Conservation (phyloP, 2,113 vertebrate genomes). For the Nematolebias whitei region DNA sequence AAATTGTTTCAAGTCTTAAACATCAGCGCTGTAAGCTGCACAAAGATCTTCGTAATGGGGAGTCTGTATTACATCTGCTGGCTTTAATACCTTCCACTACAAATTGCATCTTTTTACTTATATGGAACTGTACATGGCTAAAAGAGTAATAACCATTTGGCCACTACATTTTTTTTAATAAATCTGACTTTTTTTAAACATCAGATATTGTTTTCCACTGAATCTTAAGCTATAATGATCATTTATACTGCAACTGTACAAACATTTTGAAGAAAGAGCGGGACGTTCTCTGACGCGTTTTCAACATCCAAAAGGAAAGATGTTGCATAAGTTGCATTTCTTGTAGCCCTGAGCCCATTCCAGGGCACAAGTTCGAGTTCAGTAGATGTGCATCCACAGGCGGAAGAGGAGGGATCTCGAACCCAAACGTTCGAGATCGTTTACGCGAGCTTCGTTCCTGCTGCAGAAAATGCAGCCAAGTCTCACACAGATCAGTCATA, state of each 20-base stretch:
- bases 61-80: conserved; percentile 63
- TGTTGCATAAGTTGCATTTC: conserved; percentile 68
- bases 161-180: conserved; percentile 37
- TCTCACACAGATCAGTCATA: conserved; percentile 35
- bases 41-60: conserved; percentile 46
- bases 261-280: conserved; percentile 34
- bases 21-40: conserved; percentile 63
- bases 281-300: conserved; percentile 24
- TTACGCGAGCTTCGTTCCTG: conserved; percentile 26
- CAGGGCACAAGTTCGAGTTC: conserved; percentile 47
- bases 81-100: conserved; percentile 58
- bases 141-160: conserved; percentile 32
- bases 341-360: conserved; percentile 64
- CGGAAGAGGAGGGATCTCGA: conserved; percentile 24
- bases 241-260: conserved; percentile 32
- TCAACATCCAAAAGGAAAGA: conserved; percentile 49
- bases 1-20: conserved; percentile 62
- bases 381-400: conserved; percentile 31
- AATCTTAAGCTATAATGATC: conserved; percentile 42
- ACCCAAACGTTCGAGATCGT: no score
- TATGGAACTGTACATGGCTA: conserved; percentile 67
- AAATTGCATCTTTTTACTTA: conserved; percentile 63
- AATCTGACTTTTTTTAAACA: conserved; percentile 25
- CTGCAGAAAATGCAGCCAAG: conserved; percentile 51
- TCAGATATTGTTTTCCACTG: conserved; percentile 43